These are phyloP conservation scores for Linurgus olivaceus DNA, from an alignment of 2,797 vertebrate genomes.

Conservation along the genomic window DNA sequence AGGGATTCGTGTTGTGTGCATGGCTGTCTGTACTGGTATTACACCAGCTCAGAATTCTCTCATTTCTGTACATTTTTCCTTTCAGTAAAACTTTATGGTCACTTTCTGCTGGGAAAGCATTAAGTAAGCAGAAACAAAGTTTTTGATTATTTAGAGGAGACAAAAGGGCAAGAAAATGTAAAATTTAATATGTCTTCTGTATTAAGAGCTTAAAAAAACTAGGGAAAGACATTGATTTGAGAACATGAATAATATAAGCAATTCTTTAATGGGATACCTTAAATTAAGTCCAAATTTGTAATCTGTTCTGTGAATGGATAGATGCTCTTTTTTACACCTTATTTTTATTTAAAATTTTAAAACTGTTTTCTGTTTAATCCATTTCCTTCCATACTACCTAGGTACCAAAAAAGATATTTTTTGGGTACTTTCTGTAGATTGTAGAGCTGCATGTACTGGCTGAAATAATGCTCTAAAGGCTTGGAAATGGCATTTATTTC, in stretches of 20 bases:
- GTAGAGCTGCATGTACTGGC: background rate
- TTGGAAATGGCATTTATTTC: background rate
- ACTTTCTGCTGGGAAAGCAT: background rate
- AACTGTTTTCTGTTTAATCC: background rate
- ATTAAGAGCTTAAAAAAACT: background rate
- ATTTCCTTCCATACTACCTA: background rate
- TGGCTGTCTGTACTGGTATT: background rate
- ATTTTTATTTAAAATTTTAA: background rate
- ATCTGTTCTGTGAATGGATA: background rate
- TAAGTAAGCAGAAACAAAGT: background rate
- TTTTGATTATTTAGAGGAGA: background rate
- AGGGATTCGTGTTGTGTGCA: background rate
- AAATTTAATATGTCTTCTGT: background rate
- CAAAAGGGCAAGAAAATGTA: background rate
- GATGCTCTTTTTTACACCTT: background rate
- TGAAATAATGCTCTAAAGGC: background rate
- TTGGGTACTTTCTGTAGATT: background rate
- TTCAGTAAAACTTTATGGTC: background rate
- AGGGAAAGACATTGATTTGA: background rate
- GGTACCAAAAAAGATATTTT: background rate
- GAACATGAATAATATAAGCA: background rate
- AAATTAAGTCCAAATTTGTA: background rate
- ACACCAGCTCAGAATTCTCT: background rate
- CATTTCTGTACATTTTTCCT: background rate
- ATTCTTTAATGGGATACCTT: background rate